Evolutionary conservation across 2,113 vertebrate species (phyloP), one percentile per base, ranked within the genome.

Genomic region (Charina bottae): DNA sequence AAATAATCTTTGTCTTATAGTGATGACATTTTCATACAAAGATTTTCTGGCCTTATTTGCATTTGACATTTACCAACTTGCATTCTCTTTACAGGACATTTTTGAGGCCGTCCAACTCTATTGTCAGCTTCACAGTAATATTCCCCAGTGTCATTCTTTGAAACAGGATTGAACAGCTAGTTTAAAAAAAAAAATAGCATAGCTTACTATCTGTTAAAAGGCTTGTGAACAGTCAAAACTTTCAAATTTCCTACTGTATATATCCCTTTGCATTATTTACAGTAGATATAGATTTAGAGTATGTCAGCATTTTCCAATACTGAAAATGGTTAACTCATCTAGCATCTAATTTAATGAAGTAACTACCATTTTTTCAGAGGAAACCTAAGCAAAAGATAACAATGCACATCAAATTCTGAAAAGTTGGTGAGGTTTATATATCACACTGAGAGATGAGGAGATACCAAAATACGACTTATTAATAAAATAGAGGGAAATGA

Each of bases 81-180:
- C 94, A 99, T 98, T 86, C 96, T 96, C 88, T 98, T 98, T 91
- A 97, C 98, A 86, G 97, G 96, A 91, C 99, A 99, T 94, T 97
- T 98, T 96, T 98, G 98, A 89, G 98, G 92, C 23, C 96, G 96
- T 94, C 98, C 99, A 83, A 98, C 96, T 1, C 97, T 98, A 94
- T 99, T 99, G 78, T 94, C 98, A 89, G 99, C 98, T 96, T 99
- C 98, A 86, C 99, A 99, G 96, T 97, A 98, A 95, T 99, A 99
- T 92, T 98, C 98, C 90, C 99, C 99, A 4, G 97, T 96, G 91
- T 99, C 98, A 13, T 95, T 93, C 95, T 97, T 99, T 93, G 98
- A 98, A 94, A 99, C 97, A 0, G 97, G 97, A 90, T 98, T 98
- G 95, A 99, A 99, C 72, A 98, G 97, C 99, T 99, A 92, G 96